Conservation (phyloP, 2,113 vertebrate genomes). For the Peromyscus californicus region DNA sequence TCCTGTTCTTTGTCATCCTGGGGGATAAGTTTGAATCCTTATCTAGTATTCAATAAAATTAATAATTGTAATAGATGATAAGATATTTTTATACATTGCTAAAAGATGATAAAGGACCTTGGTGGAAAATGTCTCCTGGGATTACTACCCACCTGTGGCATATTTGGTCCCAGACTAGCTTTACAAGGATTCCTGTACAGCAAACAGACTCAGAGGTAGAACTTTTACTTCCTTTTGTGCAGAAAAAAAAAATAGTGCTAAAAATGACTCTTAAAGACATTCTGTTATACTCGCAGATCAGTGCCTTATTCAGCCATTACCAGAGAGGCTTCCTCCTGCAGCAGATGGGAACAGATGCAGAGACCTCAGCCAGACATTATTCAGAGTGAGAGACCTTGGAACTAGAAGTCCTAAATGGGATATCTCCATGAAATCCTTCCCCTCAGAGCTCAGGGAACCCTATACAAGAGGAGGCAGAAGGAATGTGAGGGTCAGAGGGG, state of each 20-base stretch:
- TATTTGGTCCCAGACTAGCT: not conserved
- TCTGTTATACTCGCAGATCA: not conserved
- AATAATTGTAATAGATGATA: not conserved
- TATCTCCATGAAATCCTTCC: not conserved
- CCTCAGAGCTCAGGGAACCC: not conserved
- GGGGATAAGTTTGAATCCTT: constrained; percentile 33
- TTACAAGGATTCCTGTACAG: not conserved
- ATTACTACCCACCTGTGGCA: not conserved
- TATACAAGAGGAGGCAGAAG: not conserved
- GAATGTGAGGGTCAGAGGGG: not conserved
- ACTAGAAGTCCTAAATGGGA: not conserved
- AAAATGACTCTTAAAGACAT: not conserved
- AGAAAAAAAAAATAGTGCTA: not conserved
- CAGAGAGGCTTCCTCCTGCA: not conserved
- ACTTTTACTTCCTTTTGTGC: not conserved
- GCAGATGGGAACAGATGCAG: not conserved
- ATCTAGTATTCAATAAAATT: constrained; percentile 17
- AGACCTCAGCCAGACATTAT: not conserved
- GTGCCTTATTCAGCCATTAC: not conserved
- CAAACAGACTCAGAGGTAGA: constrained; percentile 20
- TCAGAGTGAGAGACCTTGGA: not conserved
- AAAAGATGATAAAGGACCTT: not conserved
- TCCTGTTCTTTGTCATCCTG: constrained; percentile 2
- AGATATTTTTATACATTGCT: not conserved
- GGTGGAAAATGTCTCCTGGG: not conserved